These are phyloP conservation scores for Tinea pellionella DNA, from an alignment of 2,888 invertebrate species.

Conservation along the genomic window DNA sequence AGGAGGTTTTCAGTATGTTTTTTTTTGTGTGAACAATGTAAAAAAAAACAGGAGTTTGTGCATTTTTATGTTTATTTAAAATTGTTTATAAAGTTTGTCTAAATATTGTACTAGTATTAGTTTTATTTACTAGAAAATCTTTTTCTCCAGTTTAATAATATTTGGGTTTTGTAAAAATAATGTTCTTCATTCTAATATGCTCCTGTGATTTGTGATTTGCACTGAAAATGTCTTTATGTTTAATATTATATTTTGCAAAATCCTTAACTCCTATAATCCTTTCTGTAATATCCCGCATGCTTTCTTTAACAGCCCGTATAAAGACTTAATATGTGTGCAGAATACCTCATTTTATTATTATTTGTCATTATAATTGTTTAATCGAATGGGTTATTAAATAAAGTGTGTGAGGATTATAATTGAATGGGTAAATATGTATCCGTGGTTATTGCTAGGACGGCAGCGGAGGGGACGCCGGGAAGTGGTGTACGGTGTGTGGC, in stretches of 20 bases:
- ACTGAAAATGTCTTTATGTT: background rate
- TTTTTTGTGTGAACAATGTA: too few species aligned
- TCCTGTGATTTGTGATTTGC: background rate
- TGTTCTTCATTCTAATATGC: too few species aligned
- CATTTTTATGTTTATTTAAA: background rate
- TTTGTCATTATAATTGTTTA: conserved; percentile 12
- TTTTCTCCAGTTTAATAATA: too few species aligned
- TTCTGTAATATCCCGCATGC: conserved; percentile 54
- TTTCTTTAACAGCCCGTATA: conserved; percentile 64
- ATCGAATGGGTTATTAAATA: conserved; percentile 1
- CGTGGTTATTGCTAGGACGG: conserved; percentile 43
- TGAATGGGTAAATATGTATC: conserved; percentile 4
- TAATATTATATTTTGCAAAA: background rate
- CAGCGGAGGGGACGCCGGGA: conserved; percentile 52
- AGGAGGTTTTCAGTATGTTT: too few species aligned
- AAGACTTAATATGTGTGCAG: conserved; percentile 60
- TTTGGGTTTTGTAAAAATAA: too few species aligned
- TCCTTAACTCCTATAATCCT: background rate
- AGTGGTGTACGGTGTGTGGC: conserved; percentile 65
- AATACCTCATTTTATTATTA: conserved; percentile 31
- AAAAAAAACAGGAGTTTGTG: background rate
- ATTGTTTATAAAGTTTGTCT: background rate
- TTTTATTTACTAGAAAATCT: too few species aligned
- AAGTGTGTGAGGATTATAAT: conserved; percentile 7
- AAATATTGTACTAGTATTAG: background rate